Conservation (phyloP, 30 jellyfish, hydroid and myxozoan species). For the Turritopsis rubra region DNA sequence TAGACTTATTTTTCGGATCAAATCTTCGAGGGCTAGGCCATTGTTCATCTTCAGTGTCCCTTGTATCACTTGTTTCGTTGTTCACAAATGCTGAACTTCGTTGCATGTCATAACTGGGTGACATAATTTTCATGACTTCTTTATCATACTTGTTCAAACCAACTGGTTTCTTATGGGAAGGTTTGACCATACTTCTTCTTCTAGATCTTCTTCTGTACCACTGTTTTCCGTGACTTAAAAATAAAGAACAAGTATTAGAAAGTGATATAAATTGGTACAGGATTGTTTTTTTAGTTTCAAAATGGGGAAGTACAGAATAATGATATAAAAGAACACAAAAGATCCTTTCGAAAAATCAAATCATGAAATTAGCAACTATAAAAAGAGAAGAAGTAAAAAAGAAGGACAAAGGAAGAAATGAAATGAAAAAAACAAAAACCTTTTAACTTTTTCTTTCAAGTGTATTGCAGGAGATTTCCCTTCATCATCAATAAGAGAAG, state of each 20-base stretch:
- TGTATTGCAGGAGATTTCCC: conserved; percentile 2
- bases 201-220: not conserved
- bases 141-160: not conserved
- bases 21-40: not conserved
- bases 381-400: too few relatives aligned
- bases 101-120: not conserved
- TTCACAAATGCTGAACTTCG: not conserved
- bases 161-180: not conserved
- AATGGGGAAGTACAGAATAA: too few relatives aligned
- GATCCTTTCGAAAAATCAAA: too few relatives aligned
- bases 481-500: conserved; percentile 1
- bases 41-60: not conserved
- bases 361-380: too few relatives aligned
- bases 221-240: not conserved
- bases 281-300: too few relatives aligned
- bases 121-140: not conserved
- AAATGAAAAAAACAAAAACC: not conserved
- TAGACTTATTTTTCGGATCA: not conserved
- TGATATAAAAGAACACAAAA: too few relatives aligned
- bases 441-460: not conserved
- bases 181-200: not conserved
- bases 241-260: not conserved
- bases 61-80: not conserved
- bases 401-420: not conserved
- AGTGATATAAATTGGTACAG: too few relatives aligned